A percentile compares a stretch with the other conserved stretches of the same genome.
phyloP scores from a whole-genome alignment of 2,888 invertebrate species.

The Ptychoptera albimana region DNA sequence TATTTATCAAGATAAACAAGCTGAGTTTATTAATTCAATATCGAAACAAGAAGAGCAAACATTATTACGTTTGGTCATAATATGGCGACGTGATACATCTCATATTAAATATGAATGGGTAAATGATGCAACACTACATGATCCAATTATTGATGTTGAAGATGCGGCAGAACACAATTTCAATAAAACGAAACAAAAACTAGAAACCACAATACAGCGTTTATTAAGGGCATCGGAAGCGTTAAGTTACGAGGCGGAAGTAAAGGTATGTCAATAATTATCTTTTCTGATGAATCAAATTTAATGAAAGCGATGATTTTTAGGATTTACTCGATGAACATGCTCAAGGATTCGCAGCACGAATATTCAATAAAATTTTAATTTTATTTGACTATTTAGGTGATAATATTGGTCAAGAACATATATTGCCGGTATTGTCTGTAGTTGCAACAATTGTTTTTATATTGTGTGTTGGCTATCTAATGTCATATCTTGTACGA shows the following conservation, averaged over 20 bases:
- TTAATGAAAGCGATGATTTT: not conserved
- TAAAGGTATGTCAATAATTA: conserved; percentile 43
- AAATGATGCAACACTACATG: conserved; percentile 24
- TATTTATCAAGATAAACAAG: conserved; percentile 59
- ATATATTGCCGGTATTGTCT: conserved; percentile 62
- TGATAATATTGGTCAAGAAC: conserved; percentile 57
- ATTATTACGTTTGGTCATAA: conserved; percentile 63
- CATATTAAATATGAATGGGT: conserved; percentile 84
- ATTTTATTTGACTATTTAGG: conserved; percentile 54
- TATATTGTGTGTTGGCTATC: conserved; percentile 63
- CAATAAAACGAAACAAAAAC: conserved; percentile 54
- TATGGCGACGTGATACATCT: conserved; percentile 79
- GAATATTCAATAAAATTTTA: conserved; percentile 45
- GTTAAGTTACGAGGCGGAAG: conserved; percentile 59
- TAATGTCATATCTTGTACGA: conserved; percentile 66
- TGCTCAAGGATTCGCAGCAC: conserved; percentile 52
- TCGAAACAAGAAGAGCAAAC: conserved; percentile 45
- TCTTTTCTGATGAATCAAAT: not conserved
- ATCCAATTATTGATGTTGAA: conserved; percentile 22
- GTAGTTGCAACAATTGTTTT: conserved; percentile 62
- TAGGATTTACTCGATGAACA: conserved; percentile 67
- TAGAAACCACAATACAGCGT: conserved; percentile 55
- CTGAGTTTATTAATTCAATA: conserved; percentile 53
- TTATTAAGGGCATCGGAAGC: conserved; percentile 57
- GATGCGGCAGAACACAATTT: conserved; percentile 32